phyloP scores from a whole-genome alignment of 2,888 invertebrate species.

The Mesorhabditis sp. region DNA sequence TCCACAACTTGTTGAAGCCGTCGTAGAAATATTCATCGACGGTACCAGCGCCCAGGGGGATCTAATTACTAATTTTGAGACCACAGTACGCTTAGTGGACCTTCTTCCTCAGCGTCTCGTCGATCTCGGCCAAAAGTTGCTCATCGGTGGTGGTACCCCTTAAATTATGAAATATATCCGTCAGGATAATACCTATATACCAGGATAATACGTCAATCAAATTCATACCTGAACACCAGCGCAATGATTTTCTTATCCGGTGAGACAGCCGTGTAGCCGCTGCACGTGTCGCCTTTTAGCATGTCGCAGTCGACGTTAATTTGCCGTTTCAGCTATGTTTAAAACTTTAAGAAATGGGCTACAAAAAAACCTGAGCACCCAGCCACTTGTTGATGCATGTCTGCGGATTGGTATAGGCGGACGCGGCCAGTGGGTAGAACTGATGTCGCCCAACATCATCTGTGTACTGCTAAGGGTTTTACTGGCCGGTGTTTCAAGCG shows the following conservation, averaged over 20 bases:
- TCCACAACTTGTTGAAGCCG: not conserved
- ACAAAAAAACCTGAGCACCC: not conserved
- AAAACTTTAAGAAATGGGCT: not conserved
- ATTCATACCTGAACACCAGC: not conserved
- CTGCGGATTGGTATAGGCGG: not conserved
- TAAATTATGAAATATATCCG: not conserved
- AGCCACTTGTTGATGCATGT: not conserved
- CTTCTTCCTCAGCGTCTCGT: not conserved
- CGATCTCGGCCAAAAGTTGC: conserved; percentile 3
- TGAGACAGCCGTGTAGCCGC: not conserved
- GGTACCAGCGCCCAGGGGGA: not conserved
- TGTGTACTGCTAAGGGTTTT: not conserved
- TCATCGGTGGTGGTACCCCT: conserved; percentile 6
- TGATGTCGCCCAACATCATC: not conserved
- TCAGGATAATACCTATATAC: too few species aligned
- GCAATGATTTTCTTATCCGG: not conserved
- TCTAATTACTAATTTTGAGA: not conserved
- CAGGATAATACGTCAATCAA: not conserved
- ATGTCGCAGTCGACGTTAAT: not conserved
- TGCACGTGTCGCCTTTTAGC: not conserved
- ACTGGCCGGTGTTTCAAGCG: too few species aligned
- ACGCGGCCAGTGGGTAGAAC: conserved; percentile 3
- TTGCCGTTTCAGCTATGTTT: not conserved
- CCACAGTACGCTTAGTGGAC: not conserved
- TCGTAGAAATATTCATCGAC: conserved; percentile 3